These are phyloP conservation scores for Poecilia velifera DNA, from an alignment of 2,797 vertebrate species.

Conservation along the genomic window DNA sequence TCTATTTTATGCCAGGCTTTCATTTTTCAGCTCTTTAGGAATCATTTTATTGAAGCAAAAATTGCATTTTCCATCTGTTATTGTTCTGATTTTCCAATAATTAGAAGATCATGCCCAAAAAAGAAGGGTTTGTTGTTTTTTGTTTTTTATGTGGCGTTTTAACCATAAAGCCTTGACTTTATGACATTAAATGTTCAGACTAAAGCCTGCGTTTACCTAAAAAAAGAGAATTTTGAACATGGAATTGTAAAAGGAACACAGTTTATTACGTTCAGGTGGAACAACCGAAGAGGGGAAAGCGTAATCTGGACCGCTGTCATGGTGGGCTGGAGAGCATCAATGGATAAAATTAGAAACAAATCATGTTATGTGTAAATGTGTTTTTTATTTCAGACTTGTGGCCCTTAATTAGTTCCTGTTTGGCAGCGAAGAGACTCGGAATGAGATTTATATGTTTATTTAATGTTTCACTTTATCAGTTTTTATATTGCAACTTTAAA, in stretches of 20 bases:
- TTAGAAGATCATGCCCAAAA: neutral
- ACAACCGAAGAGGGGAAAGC: neutral
- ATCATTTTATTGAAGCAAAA: neutral
- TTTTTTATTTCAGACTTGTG: slow-evolving; percentile 2
- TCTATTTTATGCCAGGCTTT: neutral
- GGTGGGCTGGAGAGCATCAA: neutral
- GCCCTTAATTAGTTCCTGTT: neutral
- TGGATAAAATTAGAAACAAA: slow-evolving; percentile 5
- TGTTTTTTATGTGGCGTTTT: neutral
- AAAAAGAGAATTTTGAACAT: neutral
- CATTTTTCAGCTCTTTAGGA: neutral
- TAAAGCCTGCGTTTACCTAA: neutral
- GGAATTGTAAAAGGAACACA: neutral
- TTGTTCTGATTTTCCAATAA: neutral
- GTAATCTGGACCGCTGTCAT: neutral
- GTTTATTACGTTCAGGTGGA: neutral
- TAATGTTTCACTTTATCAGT: neutral
- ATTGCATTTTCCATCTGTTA: neutral
- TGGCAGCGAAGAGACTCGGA: neutral
- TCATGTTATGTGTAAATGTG: slow-evolving; percentile 3
- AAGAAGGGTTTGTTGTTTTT: neutral
- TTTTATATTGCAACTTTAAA: neutral
- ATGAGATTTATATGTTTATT: neutral
- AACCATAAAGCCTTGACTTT: neutral
- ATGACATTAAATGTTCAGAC: neutral